A percentile compares a stretch with the other conserved stretches of the same genome.
Evolutionary conservation across 2,888 invertebrate genomes (phyloP).

Genomic region (Himalopsyche japonica): DNA sequence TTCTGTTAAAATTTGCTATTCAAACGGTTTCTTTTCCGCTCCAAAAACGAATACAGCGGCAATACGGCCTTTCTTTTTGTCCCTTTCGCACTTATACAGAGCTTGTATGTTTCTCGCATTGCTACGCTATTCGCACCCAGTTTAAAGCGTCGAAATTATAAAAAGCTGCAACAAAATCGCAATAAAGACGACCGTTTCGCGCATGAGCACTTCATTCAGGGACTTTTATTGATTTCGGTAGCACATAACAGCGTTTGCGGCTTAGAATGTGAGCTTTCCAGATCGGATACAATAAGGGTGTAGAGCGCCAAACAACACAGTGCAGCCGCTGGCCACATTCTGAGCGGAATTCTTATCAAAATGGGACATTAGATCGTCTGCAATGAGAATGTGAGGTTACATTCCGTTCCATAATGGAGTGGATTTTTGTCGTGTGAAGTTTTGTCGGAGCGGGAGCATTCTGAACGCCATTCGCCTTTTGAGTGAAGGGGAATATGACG

Average conservation of each 20-base stretch:
- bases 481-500: neutral
- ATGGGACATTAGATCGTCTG: conserved; percentile 41
- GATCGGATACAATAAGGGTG: conserved; percentile 12
- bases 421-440: conserved; percentile 38
- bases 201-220: conserved; percentile 63
- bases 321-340: conserved; percentile 24
- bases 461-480: neutral
- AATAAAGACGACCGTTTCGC: conserved; percentile 46
- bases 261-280: conserved; percentile 35
- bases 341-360: conserved; percentile 40
- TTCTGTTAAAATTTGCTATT: conserved; percentile 38
- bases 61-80: neutral
- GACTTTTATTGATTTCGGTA: conserved; percentile 74
- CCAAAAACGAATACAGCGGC: conserved; percentile 29
- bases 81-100: conserved; percentile 5
- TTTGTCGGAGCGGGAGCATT: conserved; percentile 10
- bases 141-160: conserved; percentile 34
- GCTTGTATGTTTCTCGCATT: neutral
- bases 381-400: conserved; percentile 39
- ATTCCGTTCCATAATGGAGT: conserved; percentile 39
- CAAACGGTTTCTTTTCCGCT: conserved; percentile 30
- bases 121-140: conserved; percentile 25
- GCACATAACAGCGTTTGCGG: conserved; percentile 66
- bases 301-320: conserved; percentile 44
- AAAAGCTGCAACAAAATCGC: conserved; percentile 41